phyloP scores from a whole-genome alignment of 2,888 invertebrate species.

The Yponomeuta cagnagella region DNA sequence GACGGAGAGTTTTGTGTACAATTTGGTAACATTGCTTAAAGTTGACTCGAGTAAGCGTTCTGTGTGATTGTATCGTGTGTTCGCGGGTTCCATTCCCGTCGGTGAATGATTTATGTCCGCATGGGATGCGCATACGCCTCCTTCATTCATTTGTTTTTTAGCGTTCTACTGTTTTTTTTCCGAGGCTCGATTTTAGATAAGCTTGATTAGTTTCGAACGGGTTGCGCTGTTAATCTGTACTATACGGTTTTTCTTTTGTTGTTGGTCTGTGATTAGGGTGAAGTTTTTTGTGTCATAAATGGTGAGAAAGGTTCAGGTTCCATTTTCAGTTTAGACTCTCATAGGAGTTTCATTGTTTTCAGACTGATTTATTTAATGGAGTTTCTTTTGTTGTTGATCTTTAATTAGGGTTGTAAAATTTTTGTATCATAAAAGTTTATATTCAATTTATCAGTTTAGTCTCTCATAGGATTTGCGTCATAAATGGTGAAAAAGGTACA shows the following conservation, averaged over 20 bases:
- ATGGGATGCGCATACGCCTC: constrained; percentile 49
- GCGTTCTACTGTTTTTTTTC: constrained; percentile 38
- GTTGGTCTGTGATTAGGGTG: constrained; percentile 20
- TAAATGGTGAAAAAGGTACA: too few relatives aligned
- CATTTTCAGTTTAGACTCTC: background rate
- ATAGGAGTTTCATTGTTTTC: background rate
- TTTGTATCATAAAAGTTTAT: background rate
- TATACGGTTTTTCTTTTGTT: constrained; percentile 25
- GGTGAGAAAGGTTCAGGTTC: background rate
- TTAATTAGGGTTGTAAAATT: constrained; percentile 15
- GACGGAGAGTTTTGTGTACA: too few relatives aligned
- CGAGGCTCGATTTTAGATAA: constrained; percentile 50
- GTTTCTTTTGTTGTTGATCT: constrained; percentile 26
- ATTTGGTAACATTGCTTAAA: too few relatives aligned
- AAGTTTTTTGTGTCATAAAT: background rate
- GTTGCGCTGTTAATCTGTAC: constrained; percentile 43
- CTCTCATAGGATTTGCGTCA: too few relatives aligned
- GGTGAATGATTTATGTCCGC: constrained; percentile 59
- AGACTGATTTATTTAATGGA: background rate
- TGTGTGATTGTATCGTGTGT: background rate
- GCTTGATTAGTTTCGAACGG: constrained; percentile 70
- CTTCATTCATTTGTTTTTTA: constrained; percentile 72
- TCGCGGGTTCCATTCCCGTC: constrained; percentile 28
- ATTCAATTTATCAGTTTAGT: too few relatives aligned
- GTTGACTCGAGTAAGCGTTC: background rate